Conservation (phyloP, 2,888 invertebrate species). For the Chloroclystis v-ata region DNA sequence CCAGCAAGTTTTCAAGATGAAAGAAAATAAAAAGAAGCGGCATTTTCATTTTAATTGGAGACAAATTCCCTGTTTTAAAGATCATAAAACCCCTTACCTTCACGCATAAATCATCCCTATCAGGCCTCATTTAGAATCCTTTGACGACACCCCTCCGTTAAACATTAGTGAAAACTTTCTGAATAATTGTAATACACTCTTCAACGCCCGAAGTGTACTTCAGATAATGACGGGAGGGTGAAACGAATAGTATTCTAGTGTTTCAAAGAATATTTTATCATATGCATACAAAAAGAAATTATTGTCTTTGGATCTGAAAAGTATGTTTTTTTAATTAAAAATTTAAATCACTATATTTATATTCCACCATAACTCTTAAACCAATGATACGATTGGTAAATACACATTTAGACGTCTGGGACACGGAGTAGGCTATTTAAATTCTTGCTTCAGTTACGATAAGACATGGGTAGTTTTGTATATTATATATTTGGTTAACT, state of each 20-base stretch:
- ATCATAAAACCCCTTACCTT: constrained; percentile 4
- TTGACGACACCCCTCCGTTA: constrained; percentile 53
- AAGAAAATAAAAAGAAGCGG: too few species aligned
- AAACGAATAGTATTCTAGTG: constrained; percentile 17
- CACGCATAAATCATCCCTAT: constrained; percentile 8
- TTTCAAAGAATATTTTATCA: neutral
- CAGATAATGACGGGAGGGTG: constrained; percentile 55
- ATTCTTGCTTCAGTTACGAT: too few species aligned
- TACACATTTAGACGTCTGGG: too few species aligned
- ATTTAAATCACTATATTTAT: too few species aligned
- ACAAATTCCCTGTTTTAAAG: neutral
- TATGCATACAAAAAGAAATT: neutral
- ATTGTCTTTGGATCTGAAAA: neutral
- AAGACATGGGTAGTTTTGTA: too few species aligned
- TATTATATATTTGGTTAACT: too few species aligned
- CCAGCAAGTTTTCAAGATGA: too few species aligned
- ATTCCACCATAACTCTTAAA: too few species aligned
- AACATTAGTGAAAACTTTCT: constrained; percentile 65
- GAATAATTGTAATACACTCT: constrained; percentile 65
- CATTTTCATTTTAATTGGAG: neutral
- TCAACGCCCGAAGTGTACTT: constrained; percentile 58
- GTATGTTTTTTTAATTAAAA: neutral
- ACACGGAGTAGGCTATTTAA: too few species aligned
- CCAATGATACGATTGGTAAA: too few species aligned
- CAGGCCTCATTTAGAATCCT: constrained; percentile 43